Percentiles rank a stretch among this genome's conserved stretches.
Conservation (phyloP, 2,888 invertebrate genomes). For the Abrostola tripartita region DNA sequence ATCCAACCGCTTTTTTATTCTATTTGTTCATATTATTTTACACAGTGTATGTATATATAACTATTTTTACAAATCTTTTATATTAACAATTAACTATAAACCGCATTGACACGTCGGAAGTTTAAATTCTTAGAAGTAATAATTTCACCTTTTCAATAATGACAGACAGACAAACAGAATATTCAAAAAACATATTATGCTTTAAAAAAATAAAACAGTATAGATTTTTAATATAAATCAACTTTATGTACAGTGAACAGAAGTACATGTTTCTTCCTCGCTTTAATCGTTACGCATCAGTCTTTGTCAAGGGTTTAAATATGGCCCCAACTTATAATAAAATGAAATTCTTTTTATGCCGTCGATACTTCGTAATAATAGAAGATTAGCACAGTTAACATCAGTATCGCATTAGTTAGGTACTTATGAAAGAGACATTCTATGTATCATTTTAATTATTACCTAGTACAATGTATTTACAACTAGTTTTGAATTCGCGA, state of each 20-base stretch:
- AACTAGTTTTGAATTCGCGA: slow-evolving; percentile 45
- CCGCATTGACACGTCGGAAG: slow-evolving; percentile 52
- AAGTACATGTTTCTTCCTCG: slow-evolving; percentile 50
- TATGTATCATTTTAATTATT: slow-evolving; percentile 38
- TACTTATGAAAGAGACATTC: slow-evolving; percentile 35
- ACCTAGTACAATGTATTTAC: slow-evolving; percentile 58
- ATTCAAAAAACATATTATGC: slow-evolving; percentile 31
- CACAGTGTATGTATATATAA: slow-evolving; percentile 59
- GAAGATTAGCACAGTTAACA: slow-evolving; percentile 45
- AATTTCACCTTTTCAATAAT: slow-evolving; percentile 19
- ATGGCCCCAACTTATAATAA: slow-evolving; percentile 64
- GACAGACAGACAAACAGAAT: too few relatives aligned
- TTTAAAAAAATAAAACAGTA: slow-evolving; percentile 36
- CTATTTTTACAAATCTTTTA: slow-evolving; percentile 65
- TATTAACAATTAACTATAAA: slow-evolving; percentile 42
- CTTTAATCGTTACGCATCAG: slow-evolving; percentile 72
- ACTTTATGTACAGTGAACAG: slow-evolving; percentile 56
- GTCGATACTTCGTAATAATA: slow-evolving; percentile 39
- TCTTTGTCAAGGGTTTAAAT: slow-evolving; percentile 77
- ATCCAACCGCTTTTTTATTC: slow-evolving; percentile 75
- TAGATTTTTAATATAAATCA: slow-evolving; percentile 35
- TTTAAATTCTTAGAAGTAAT: slow-evolving; percentile 40
- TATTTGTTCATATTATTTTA: slow-evolving; percentile 68
- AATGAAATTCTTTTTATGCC: slow-evolving; percentile 43
- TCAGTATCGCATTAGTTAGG: slow-evolving; percentile 27